Evolutionary conservation across 2,113 vertebrate genomes (phyloP).

Genomic region (Hippoglossus stenolepis): DNA sequence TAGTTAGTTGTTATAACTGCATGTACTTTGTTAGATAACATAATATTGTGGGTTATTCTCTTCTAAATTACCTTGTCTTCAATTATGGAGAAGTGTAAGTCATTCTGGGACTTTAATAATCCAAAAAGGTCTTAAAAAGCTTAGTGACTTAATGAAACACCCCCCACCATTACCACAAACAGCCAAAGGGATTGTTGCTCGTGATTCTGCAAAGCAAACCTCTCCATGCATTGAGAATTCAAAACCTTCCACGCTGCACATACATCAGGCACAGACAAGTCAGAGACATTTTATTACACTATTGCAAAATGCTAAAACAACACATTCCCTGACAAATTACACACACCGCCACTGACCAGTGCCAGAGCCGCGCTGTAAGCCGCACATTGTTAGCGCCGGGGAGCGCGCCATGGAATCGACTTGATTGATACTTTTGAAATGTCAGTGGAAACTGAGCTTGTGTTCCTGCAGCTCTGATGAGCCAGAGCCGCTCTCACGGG

Average conservation of each 20-base stretch:
- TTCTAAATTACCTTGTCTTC: no score
- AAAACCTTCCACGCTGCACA: slow-evolving; percentile 1
- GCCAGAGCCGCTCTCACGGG: slow-evolving; percentile 31
- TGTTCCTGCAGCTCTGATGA: slow-evolving; percentile 52
- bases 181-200: no score
- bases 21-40: no score
- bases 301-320: slow-evolving; percentile 32
- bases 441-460: slow-evolving; percentile 55
- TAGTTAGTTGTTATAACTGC: no score
- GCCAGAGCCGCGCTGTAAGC: slow-evolving; percentile 20
- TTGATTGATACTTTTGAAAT: slow-evolving; percentile 39
- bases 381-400: slow-evolving; percentile 25
- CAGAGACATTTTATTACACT: slow-evolving; percentile 15
- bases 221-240: not conserved
- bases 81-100: no score
- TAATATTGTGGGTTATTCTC: no score
- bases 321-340: slow-evolving; percentile 31
- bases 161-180: no score
- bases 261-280: not conserved
- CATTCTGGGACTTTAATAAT: no score
- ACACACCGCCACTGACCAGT: slow-evolving; percentile 19
- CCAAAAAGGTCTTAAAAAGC: no score
- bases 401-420: slow-evolving; percentile 25
- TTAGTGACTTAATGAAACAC: no score
- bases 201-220: no score